Base-by-base conservation (phyloP, 2,797 vertebrate species). In the Etheostoma perlongum region DNA sequence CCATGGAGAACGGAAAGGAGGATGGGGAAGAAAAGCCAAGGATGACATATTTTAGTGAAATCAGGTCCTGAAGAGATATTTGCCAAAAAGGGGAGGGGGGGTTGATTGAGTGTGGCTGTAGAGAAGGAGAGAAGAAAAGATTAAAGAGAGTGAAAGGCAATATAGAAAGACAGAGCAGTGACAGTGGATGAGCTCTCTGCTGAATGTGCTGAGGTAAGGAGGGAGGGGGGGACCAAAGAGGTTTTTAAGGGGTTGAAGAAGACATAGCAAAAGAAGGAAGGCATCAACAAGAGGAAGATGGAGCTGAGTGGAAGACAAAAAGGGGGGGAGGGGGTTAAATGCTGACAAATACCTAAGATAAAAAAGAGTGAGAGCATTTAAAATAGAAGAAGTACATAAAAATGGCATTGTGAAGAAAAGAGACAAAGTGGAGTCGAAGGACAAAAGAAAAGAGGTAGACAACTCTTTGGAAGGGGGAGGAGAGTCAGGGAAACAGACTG, bases 11-110 rank as follows among this genome's bases (percentile, higher is more conserved):
- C 0, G 33, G 71, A 79, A 74, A 67, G 14, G 62, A 59, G 23
- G 55, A 6, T 18, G 42, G 65, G 15, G 30, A 63, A 81, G 64
- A 67, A 74, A 76, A 82, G 79, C 48, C 81, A 85, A 81, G 67
- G 68, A 90, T 53, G 95, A 94, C 53, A 95, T 81, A 78, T 88
- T 90, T 85, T 79, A 83, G 80, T 89, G 70, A 88, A 92, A 88
- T 89, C 72, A 63, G 72, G 49, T 67, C 84, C 84, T 67, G 62
- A 67, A 74, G 54, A 78, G 46, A 83, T 70, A 79, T 87, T 85
- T 86, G 59, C 58, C 52, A 81, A 74, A 82, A 58, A 68, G 8
- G 44, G 36, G 23, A 36, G 10, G 77, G 62, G 51, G 54, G 52
- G 42, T 63, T 75, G 67, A 77, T 75, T 53, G 70, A 85, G 25